Percentiles rank a stretch among this genome's conserved stretches.
Conservation (phyloP, 1,140 invertebrate genomes). For the Melitaea cinxia region DNA sequence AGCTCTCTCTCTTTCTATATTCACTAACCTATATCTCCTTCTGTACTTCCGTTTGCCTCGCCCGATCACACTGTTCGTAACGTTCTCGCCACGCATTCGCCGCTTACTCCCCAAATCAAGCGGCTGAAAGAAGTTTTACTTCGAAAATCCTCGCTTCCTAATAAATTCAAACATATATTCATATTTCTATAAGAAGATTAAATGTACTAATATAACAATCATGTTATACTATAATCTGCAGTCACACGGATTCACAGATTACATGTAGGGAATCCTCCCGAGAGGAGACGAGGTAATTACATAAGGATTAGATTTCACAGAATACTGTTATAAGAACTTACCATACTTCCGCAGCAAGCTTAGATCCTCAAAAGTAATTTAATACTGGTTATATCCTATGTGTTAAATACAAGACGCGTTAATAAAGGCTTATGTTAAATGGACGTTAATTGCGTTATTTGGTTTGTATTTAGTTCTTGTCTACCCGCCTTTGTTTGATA, state of each 20-base stretch:
- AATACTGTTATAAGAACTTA: slow-evolving; percentile 12
- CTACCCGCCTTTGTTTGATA: no score
- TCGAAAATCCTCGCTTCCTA: no score
- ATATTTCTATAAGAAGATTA: not conserved
- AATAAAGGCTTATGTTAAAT: not conserved
- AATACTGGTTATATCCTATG: slow-evolving; percentile 7
- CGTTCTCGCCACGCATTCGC: no score
- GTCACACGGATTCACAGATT: not conserved
- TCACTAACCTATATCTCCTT: no score
- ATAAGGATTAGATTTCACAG: slow-evolving; percentile 18
- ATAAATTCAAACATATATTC: not conserved
- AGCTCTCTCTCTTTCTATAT: no score
- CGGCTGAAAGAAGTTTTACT: no score
- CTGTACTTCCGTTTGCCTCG: no score
- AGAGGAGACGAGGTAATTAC: slow-evolving; percentile 22
- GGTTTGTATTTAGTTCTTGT: not conserved
- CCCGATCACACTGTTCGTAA: no score
- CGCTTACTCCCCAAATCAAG: no score
- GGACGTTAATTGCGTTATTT: no score
- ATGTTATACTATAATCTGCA: not conserved
- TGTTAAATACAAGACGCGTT: not conserved
- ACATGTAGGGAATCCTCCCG: slow-evolving; percentile 1
- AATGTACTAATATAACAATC: not conserved
- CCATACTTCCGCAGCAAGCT: not conserved
- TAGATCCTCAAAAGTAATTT: slow-evolving; percentile 3